phyloP scores from a whole-genome alignment of 1,140 invertebrate genomes.

The Archegozetes longisetosus region DNA sequence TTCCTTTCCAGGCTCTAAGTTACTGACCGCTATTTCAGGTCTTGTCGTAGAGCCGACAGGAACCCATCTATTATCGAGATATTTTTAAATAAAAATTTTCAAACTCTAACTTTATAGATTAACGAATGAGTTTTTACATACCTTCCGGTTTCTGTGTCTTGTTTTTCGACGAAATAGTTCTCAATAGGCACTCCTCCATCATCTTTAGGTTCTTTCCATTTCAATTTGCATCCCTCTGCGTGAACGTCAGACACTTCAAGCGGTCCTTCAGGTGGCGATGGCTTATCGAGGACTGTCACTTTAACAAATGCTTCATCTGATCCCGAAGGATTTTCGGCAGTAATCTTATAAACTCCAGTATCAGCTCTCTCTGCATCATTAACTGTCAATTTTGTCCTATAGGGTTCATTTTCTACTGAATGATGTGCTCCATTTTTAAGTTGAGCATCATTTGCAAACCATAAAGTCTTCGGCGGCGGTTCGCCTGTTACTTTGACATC shows the following conservation, averaged over 20 bases:
- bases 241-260: constrained; percentile 68
- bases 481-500: constrained; percentile 89
- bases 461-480: constrained; percentile 67
- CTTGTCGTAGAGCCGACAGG: constrained; percentile 66
- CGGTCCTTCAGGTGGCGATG: constrained; percentile 16
- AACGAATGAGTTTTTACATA: constrained; percentile 57
- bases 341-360: constrained; percentile 76
- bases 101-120: constrained; percentile 28
- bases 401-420: constrained; percentile 68
- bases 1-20: constrained; percentile 74
- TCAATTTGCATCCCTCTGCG: constrained; percentile 78
- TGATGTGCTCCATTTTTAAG: constrained; percentile 30
- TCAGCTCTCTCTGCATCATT: constrained; percentile 69
- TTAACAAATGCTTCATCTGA: constrained; percentile 81
- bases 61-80: constrained; percentile 64
- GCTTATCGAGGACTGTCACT: constrained; percentile 43
- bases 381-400: constrained; percentile 95
- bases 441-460: constrained; percentile 47
- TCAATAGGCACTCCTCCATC: constrained; percentile 92
- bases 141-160: constrained; percentile 78
- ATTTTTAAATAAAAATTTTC: constrained; percentile 88
- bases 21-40: constrained; percentile 80
- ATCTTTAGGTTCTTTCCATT: constrained; percentile 78
- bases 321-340: constrained; percentile 72
- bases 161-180: constrained; percentile 91